Evolutionary conservation across 2,888 invertebrate genomes (phyloP).

Genomic region (Lasius platythorax): DNA sequence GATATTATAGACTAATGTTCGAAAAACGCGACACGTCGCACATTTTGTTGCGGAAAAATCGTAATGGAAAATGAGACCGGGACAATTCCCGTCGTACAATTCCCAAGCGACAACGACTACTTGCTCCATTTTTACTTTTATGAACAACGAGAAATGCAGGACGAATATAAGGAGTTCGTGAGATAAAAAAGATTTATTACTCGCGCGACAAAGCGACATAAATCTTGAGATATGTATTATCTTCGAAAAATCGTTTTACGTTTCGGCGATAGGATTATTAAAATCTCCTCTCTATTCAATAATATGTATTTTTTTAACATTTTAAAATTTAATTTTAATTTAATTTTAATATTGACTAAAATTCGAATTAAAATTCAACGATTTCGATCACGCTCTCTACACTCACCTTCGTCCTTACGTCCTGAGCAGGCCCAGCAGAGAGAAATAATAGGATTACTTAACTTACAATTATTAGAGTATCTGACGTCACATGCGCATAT

Average conservation of each 20-base stretch:
- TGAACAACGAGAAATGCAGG: background rate
- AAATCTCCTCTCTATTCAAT: background rate
- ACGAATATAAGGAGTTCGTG: background rate
- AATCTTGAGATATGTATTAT: slow-evolving; percentile 13
- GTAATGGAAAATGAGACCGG: slow-evolving; percentile 6
- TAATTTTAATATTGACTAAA: background rate
- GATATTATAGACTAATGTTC: slow-evolving; percentile 1
- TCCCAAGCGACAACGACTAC: background rate
- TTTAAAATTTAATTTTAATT: background rate
- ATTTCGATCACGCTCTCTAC: slow-evolving; percentile 24
- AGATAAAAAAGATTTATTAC: slow-evolving; percentile 32
- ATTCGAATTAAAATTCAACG: background rate
- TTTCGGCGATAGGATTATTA: background rate
- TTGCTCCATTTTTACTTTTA: background rate
- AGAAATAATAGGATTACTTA: slow-evolving; percentile 80
- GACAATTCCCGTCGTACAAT: background rate
- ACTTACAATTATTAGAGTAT: slow-evolving; percentile 69
- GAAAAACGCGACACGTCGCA: background rate
- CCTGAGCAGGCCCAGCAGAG: slow-evolving; percentile 82
- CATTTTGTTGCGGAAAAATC: background rate
- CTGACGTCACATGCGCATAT: slow-evolving; percentile 46
- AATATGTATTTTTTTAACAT: background rate
- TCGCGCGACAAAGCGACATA: background rate
- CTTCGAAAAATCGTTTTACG: background rate
- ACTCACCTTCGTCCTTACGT: slow-evolving; percentile 87